These are phyloP conservation scores for Stenodera caucasica DNA, from an alignment of 2,888 invertebrate species.

Conservation along the genomic window DNA sequence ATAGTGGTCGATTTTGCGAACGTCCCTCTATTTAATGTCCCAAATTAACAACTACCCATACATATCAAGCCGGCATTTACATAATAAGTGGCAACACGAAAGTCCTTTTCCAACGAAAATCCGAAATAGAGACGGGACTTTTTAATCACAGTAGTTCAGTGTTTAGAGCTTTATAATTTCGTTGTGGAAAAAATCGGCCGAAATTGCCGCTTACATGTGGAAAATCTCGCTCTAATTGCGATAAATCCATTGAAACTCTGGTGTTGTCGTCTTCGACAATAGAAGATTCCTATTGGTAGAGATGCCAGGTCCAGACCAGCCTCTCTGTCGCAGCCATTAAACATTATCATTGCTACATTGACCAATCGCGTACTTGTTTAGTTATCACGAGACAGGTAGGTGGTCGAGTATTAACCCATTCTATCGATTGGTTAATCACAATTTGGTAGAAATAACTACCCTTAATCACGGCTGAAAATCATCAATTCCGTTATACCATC, in stretches of 20 bases:
- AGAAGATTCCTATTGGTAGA: constrained; percentile 39
- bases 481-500: no score
- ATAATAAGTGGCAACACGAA: constrained; percentile 6
- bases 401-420: constrained; percentile 14
- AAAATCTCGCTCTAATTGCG: neutral
- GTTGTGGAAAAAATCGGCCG: neutral
- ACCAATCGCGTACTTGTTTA: constrained; percentile 41
- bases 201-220: neutral
- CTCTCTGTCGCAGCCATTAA: constrained; percentile 53
- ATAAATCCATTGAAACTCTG: neutral
- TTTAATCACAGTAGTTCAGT: constrained; percentile 3
- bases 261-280: constrained; percentile 23
- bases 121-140: neutral
- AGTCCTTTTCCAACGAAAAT: neutral
- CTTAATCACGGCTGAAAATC: no score
- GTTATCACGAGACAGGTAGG: constrained; percentile 34
- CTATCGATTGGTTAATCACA: constrained; percentile 15
- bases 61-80: neutral
- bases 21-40: constrained; percentile 2
- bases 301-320: constrained; percentile 46
- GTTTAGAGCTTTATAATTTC: neutral
- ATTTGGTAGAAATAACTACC: no score
- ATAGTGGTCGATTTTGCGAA: neutral
- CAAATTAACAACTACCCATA: constrained; percentile 1
- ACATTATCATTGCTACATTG: constrained; percentile 44